Evolutionary conservation across 2,888 invertebrate species (phyloP).

Genomic region (Lasius platythorax): DNA sequence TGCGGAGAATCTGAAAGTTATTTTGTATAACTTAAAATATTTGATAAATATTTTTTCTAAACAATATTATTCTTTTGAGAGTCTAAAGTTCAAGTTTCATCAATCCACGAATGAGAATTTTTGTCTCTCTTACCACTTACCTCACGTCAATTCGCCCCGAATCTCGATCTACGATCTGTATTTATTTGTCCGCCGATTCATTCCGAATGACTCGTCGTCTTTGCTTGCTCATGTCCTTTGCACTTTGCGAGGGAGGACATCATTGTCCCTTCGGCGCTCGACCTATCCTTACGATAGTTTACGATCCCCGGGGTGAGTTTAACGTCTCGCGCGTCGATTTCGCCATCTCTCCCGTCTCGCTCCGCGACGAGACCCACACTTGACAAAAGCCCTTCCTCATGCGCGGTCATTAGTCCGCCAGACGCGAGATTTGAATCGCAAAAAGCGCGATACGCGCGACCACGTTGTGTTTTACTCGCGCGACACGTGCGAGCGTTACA

Average conservation of each 20-base stretch:
- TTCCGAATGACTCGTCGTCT: slow-evolving; percentile 6
- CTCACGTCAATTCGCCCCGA: background rate
- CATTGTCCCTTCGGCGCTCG: slow-evolving; percentile 50
- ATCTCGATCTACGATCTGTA: slow-evolving; percentile 36
- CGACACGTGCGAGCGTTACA: slow-evolving; percentile 57
- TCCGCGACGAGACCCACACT: slow-evolving; percentile 33
- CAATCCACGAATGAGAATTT: background rate
- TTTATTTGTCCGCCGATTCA: slow-evolving; percentile 24
- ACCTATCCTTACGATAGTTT: slow-evolving; percentile 69
- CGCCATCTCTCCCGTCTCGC: slow-evolving; percentile 51
- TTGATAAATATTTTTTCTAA: background rate
- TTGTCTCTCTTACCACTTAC: background rate
- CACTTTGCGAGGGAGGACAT: slow-evolving; percentile 30
- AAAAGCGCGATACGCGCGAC: slow-evolving; percentile 68
- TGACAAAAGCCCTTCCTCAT: slow-evolving; percentile 54
- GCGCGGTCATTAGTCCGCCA: slow-evolving; percentile 67
- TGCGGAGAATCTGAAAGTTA: background rate
- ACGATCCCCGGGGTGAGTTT: slow-evolving; percentile 76
- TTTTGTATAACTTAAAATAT: background rate
- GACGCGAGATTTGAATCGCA: slow-evolving; percentile 71
- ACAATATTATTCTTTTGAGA: background rate
- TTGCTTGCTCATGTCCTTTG: slow-evolving; percentile 14
- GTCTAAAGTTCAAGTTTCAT: background rate
- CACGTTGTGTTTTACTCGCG: slow-evolving; percentile 58
- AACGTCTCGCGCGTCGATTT: slow-evolving; percentile 77